Base-by-base conservation (phyloP, 2,888 invertebrate species). In the Yponomeuta malinellus region DNA sequence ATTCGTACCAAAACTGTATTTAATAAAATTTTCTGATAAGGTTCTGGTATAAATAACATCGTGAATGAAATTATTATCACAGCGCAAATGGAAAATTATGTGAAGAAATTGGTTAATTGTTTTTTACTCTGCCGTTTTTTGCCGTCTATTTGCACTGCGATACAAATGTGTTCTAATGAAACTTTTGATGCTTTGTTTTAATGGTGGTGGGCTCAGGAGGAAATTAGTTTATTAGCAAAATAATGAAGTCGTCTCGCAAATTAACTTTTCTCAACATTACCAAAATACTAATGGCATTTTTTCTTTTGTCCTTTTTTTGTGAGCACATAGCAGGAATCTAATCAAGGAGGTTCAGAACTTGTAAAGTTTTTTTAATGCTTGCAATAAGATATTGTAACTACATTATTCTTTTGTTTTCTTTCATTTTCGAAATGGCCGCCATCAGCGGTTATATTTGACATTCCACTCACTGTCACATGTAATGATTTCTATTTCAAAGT, bases 381-480 rank as follows among this genome's bases (percentile, higher is more conserved):
- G 91, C 88, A 85, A 84, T 87, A 86, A 82, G 84, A 81, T 84
- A 83, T 59, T 59, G 52, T 59, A 59, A 12, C 52, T 12, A 59
- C 52, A 15, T 59, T 59, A 15, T 59, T 15, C 52, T 59, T 59
- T 59, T 59, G 52, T 59, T 59, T 15, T 85, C 83, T 76, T 83
- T 59, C 59, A 6, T 68, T 68, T 68, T 52, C 59, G 33, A 23
- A 52, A 69, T 69, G 37, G 68, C 37, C 48, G 68, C 68, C 43
- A 2, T 9, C 33, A 68, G 68, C 68, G 68, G 37, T 43, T n/a
- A 68, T 48, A 68, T 48, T 37, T 68, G 65, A 33, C 33, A 43
- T 48, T 48, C 67, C 94, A 94, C 94, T 94, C 94, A 94, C 94
- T 93, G 93, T 94, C 94, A 94, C 94, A 94, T 94, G 94, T 94